phyloP scores from a whole-genome alignment of 2,888 invertebrate species.

The Volucella inflata region DNA sequence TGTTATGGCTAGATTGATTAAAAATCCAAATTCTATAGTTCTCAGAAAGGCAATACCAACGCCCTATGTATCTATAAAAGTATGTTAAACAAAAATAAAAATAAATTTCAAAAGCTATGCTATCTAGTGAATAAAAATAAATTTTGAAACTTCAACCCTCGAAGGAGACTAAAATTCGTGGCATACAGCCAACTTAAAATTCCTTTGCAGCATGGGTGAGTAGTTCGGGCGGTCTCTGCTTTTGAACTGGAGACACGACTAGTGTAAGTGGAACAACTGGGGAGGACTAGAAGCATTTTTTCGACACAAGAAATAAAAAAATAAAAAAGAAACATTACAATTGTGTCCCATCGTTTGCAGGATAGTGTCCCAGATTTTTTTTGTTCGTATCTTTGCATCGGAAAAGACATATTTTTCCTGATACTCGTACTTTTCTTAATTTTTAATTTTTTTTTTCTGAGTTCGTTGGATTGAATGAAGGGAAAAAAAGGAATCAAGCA shows the following conservation, averaged over 20 bases:
- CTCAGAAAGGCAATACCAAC: no score
- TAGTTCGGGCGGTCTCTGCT: not conserved
- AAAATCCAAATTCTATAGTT: no score
- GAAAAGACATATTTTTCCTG: constrained; percentile 66
- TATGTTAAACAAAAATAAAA: constrained; percentile 20
- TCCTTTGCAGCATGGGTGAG: constrained; percentile 27
- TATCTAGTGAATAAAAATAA: constrained; percentile 68
- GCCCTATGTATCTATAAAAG: no score
- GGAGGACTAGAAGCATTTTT: constrained; percentile 40
- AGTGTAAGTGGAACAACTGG: not conserved
- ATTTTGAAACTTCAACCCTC: constrained; percentile 52
- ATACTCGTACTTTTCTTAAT: not conserved
- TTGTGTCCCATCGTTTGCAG: constrained; percentile 57
- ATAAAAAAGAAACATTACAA: constrained; percentile 33
- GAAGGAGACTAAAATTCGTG: constrained; percentile 64
- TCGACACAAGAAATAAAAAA: constrained; percentile 1
- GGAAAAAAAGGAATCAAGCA: constrained; percentile 52
- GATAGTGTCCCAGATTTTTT: constrained; percentile 22
- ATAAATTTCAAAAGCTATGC: constrained; percentile 47
- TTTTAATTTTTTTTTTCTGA: not conserved
- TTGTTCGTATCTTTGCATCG: constrained; percentile 48
- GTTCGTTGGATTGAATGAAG: not conserved
- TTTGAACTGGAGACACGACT: no score
- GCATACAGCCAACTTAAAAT: constrained; percentile 71
- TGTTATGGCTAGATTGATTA: no score